A percentile compares a stretch with the other conserved stretches of the same genome.
Evolutionary conservation across 2,888 invertebrate genomes (phyloP).

Genomic region (Tenodera sinensis): DNA sequence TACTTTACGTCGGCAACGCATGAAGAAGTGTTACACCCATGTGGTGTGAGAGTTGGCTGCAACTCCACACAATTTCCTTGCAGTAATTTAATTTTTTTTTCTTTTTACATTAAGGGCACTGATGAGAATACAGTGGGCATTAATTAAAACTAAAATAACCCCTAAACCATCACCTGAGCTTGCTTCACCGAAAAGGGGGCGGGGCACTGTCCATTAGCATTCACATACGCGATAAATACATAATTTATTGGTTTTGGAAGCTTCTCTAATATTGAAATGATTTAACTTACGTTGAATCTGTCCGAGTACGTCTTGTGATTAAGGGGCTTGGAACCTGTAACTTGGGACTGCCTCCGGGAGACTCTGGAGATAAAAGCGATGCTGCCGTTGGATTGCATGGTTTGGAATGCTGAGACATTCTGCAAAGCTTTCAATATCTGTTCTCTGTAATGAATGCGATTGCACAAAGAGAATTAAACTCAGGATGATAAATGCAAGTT

Average conservation of each 20-base stretch:
- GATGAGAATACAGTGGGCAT: too few relatives aligned
- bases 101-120: too few relatives aligned
- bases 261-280: background rate
- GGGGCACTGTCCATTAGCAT: background rate
- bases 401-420: background rate
- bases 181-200: background rate
- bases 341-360: conserved; percentile 30
- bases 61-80: too few relatives aligned
- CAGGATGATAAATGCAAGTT: background rate
- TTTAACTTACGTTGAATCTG: conserved; percentile 72
- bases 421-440: background rate
- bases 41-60: too few relatives aligned
- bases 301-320: conserved; percentile 73
- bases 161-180: background rate
- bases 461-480: background rate
- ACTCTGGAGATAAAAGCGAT: conserved; percentile 32
- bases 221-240: background rate
- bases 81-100: too few relatives aligned
- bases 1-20: too few relatives aligned
- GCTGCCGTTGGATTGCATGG: background rate
- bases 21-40: too few relatives aligned
- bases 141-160: background rate
- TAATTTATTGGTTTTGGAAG: background rate
- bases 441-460: background rate
- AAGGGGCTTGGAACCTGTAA: conserved; percentile 67